Base-by-base conservation (phyloP, 2,888 invertebrate genomes). In the Taenaris catops region DNA sequence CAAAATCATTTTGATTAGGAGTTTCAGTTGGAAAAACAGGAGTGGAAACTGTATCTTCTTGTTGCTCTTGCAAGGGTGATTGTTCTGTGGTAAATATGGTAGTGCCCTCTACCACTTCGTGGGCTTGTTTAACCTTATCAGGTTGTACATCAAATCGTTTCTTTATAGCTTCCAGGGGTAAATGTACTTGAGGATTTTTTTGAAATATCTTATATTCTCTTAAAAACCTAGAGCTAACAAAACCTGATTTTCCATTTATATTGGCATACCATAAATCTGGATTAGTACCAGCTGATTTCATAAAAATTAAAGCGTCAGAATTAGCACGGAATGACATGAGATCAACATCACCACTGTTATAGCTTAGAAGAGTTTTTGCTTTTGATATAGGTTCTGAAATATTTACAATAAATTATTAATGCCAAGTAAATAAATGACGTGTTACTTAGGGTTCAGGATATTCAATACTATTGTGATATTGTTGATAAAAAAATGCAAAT, bases 231-330 rank as follows among this genome's bases (percentile, higher is more conserved):
- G 79, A 73, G 10, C 90, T 91, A 0, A 89, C 89, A 66, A 92
- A 94, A 10, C 95, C 95, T 38, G 89, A 67, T 57, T 89, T 89
- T 14, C 91, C 93, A 46, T 89, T 79, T 25, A 94, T 90, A 72
- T 89, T 90, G 24, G 89, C 92, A 45, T 91, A 93, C 93, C 93
- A 94, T 27, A 91, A 64, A 43, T 90, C 89, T 9, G 55, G 36
- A 41, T 89, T 79, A 11, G 74, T 73, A 27, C 91, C 93, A 56
- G 91, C 92, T 50, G 91, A 89, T 74, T 94, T 94, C 66, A 94
- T 93, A 55, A 78, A 91, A 44, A 95, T 86, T 25, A 71, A 79
- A 4, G 92, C 90, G 0, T 89, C 74, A 3, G 72, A 57, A 56
- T 92, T 91, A 2, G 58, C 60, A 9, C 66, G 73, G 67, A 92